A percentile compares a stretch with the other conserved stretches of the same genome.
Evolutionary conservation across 2,888 invertebrate species (phyloP).

Genomic region (Mythimna lalbum): DNA sequence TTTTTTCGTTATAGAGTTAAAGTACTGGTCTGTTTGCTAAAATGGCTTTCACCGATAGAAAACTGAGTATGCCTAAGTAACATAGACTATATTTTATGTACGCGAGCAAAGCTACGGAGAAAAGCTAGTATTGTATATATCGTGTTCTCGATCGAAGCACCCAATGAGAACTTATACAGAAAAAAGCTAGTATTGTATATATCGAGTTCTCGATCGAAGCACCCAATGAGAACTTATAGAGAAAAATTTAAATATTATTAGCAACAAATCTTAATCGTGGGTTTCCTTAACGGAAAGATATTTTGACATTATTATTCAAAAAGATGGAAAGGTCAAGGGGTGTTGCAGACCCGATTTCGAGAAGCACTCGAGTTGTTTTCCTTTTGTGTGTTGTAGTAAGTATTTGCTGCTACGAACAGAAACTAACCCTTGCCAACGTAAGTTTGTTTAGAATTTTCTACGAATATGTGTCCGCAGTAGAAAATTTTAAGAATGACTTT

Average conservation of each 20-base stretch:
- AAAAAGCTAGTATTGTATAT: too few relatives aligned
- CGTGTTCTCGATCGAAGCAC: background rate
- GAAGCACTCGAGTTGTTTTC: conserved; percentile 61
- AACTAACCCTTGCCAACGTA: conserved; percentile 52
- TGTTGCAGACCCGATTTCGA: conserved; percentile 57
- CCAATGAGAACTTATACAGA: conserved; percentile 2
- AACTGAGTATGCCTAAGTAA: too few relatives aligned
- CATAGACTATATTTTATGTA: too few relatives aligned
- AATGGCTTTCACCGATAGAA: too few relatives aligned
- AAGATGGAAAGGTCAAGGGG: conserved; percentile 56
- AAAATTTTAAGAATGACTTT: background rate
- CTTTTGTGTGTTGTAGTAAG: conserved; percentile 49
- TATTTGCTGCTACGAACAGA: conserved; percentile 32
- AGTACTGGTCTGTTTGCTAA: too few relatives aligned
- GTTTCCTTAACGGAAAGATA: conserved; percentile 26
- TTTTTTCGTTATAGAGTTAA: too few relatives aligned
- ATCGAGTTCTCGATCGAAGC: background rate
- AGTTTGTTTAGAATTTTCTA: conserved; percentile 27
- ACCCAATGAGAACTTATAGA: conserved; percentile 1
- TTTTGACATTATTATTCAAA: conserved; percentile 54
- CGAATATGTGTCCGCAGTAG: background rate
- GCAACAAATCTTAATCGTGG: conserved; percentile 33
- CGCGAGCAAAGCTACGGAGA: too few relatives aligned
- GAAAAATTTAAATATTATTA: conserved; percentile 13
- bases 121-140: too few relatives aligned